Conservation (phyloP, 2,888 invertebrate genomes). For the Endotricha flammealis region DNA sequence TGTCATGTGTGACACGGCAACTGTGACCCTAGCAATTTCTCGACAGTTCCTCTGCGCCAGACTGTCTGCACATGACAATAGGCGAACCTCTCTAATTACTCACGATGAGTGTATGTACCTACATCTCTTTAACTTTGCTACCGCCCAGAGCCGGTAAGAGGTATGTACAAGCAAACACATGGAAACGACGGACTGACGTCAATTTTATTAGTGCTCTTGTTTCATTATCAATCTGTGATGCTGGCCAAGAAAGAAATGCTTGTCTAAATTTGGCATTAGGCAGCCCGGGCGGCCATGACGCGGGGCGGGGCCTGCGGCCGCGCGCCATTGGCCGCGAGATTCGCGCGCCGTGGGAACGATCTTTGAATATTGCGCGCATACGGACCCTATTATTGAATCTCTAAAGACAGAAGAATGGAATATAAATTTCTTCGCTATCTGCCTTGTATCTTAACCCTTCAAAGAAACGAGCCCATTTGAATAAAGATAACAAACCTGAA, state of each 20-base stretch:
- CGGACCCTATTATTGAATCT: constrained; percentile 24
- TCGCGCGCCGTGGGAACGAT: constrained; percentile 49
- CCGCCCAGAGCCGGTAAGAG: no score
- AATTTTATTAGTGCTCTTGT: constrained; percentile 6
- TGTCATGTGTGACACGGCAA: no score
- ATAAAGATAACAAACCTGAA: constrained; percentile 10
- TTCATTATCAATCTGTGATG: constrained; percentile 24
- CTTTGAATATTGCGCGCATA: constrained; percentile 34
- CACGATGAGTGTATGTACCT: no score
- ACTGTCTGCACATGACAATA: no score
- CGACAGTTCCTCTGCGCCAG: no score
- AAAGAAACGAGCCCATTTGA: constrained; percentile 9
- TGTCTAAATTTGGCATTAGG: constrained; percentile 69
- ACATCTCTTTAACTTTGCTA: no score
- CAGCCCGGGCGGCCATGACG: constrained; percentile 66
- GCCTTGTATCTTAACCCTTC: constrained; percentile 11
- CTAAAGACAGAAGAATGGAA: constrained; percentile 26
- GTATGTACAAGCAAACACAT: neutral
- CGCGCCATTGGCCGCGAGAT: constrained; percentile 62
- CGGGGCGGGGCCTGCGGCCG: constrained; percentile 57
- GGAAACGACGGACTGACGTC: neutral
- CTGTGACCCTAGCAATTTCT: no score
- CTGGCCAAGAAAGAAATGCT: constrained; percentile 41
- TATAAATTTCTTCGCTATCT: constrained; percentile 19
- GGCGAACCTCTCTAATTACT: no score